Conservation (phyloP, 1,140 invertebrate genomes). For the Orchestia grillus region DNA sequence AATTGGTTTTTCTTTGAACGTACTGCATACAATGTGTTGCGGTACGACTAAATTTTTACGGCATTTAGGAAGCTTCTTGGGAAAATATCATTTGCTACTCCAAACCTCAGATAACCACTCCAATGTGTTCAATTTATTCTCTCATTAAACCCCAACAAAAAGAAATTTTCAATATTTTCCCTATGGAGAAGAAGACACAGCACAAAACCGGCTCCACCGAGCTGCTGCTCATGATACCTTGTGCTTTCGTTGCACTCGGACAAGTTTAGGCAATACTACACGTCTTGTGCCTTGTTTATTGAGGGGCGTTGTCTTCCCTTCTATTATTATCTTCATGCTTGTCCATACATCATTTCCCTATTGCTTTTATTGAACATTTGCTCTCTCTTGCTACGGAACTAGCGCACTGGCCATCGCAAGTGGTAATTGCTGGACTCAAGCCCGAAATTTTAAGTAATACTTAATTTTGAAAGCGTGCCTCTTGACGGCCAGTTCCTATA, state of each 20-base stretch:
- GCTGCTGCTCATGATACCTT: background rate
- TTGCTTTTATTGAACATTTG: background rate
- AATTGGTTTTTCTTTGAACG: too few relatives aligned
- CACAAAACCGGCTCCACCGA: background rate
- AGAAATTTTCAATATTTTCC: background rate
- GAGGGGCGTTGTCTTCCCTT: slow-evolving; percentile 25
- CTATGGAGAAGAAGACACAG: background rate
- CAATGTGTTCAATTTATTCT: too few relatives aligned
- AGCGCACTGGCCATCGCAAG: background rate
- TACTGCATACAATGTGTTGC: background rate
- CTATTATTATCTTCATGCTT: background rate
- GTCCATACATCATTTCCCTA: background rate
- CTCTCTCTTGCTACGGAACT: background rate
- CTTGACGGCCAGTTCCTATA: background rate
- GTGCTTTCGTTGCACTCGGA: background rate
- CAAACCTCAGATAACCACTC: background rate
- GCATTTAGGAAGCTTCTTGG: background rate
- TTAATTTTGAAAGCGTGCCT: background rate
- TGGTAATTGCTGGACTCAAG: background rate
- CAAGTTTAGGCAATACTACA: background rate
- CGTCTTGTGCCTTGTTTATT: background rate
- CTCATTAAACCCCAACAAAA: background rate
- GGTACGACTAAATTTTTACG: background rate
- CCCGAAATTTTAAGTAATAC: background rate
- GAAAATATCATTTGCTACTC: background rate